A percentile compares a stretch with the other conserved stretches of the same genome.
These are phyloP conservation scores for Artibeus jamaicensis DNA, from an alignment of 2,797 vertebrate species.

Conservation along the genomic window DNA sequence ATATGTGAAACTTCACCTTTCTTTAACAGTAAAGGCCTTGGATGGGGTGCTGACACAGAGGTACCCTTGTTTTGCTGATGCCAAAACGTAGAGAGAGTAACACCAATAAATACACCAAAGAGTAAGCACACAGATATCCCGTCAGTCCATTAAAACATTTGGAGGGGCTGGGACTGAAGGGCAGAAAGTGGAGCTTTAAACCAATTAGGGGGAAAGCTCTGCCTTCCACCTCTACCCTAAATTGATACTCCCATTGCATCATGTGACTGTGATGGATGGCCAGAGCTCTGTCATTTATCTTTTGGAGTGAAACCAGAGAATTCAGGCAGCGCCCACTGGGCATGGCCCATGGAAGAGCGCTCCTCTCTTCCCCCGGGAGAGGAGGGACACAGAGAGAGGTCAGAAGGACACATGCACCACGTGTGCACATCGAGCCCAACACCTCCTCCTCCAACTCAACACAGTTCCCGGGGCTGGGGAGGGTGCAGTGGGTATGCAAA, in stretches of 20 bases:
- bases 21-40: background rate
- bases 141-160: background rate
- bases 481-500: background rate
- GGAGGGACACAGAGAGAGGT: background rate
- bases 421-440: fast-evolving
- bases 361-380: background rate
- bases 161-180: background rate
- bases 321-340: slow-evolving; percentile 22
- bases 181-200: background rate
- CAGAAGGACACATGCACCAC: background rate
- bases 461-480: background rate
- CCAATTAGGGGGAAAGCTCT: slow-evolving; percentile 46
- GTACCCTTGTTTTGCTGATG: background rate
- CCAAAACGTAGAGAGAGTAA: background rate
- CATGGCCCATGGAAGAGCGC: background rate
- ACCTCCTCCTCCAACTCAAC: background rate
- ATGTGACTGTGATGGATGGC: background rate
- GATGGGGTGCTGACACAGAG: background rate
- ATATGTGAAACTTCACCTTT: background rate
- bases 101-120: background rate
- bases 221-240: background rate
- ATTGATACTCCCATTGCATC: background rate
- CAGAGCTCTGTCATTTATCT: slow-evolving; percentile 33
- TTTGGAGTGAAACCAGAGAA: slow-evolving; percentile 48
- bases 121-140: background rate